Base-by-base conservation (phyloP, 2,113 vertebrate genomes). In the Lethenteron camtschaticum region DNA sequence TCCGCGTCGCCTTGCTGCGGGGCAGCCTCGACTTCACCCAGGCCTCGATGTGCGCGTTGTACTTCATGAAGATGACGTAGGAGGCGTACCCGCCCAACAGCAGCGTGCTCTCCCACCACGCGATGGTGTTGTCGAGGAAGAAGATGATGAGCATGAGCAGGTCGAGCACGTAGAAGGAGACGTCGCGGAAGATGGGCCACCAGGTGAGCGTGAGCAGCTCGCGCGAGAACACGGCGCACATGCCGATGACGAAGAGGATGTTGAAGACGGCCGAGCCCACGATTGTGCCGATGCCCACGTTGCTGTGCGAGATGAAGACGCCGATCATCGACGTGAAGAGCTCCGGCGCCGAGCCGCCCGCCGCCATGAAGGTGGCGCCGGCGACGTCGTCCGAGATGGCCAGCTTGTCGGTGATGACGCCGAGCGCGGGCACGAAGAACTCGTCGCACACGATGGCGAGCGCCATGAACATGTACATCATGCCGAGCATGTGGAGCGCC, bases 381-480 rank as follows among this genome's bases (percentile, higher is more conserved):
- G 69, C 69, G 16, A 69, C 69, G 55, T 69, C 83, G 71, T 84
- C 83, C 73, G 82, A 83, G 72, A 84, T 79, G 13, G 82, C 81
- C 74, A 84, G 80, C 74, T 84, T 84, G 82, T 84, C 91, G 1
- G 85, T 99, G 81, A 99, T 96, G 78, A 95, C 89, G 1, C 90
- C 95, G 75, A 99, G 79, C 1, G 94, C 92, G 9, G 94, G 94
- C 74, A 99, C 94, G 71, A 99, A 99, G 80, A 96, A 96, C 75
- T 99, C 94, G 70, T 99, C 94, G 1, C 91, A 99, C 73, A 99
- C 90, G 58, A 99, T 90, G 75, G 91, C 94, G 79, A 99, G 84
- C 73, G 91, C 88, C 70, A 99, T 87, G 81, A 99, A 99, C 94
- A 99, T 99, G 78, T 99, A 99, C 77, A 99, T 82, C 94, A 99